Conservation (phyloP, 2,797 vertebrate genomes). For the Enteromius trimaculatus region DNA sequence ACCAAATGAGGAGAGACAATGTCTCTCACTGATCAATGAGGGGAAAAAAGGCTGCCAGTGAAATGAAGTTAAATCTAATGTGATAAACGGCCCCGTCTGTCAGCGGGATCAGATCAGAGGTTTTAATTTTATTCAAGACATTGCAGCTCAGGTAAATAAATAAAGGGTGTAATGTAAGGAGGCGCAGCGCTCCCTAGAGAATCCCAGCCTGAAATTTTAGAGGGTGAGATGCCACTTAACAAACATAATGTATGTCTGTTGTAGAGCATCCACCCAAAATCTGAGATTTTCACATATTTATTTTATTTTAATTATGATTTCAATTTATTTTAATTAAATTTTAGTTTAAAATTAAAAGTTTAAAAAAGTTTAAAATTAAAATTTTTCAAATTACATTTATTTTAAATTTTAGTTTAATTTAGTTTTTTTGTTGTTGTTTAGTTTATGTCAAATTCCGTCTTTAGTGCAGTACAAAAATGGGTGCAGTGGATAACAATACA, state of each 20-base stretch:
- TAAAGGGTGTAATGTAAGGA: slow-evolving; percentile 62
- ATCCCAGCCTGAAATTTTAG: slow-evolving; percentile 22
- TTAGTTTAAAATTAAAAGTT: too few relatives aligned
- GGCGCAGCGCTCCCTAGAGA: slow-evolving; percentile 54
- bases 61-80: slow-evolving; percentile 72
- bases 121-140: slow-evolving; percentile 69
- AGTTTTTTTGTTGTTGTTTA: neutral
- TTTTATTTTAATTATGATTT: neutral
- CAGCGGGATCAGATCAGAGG: slow-evolving; percentile 63
- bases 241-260: neutral
- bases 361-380: too few relatives aligned
- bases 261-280: neutral
- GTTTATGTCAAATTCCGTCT: neutral
- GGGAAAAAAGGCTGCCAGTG: slow-evolving; percentile 59
- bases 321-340: neutral
- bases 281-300: neutral
- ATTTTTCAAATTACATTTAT: too few relatives aligned
- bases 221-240: neutral
- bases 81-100: slow-evolving; percentile 70
- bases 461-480: neutral
- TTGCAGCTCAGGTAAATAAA: slow-evolving; percentile 65
- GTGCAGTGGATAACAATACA: neutral
- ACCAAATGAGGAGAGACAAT: slow-evolving; percentile 65
- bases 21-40: slow-evolving; percentile 66
- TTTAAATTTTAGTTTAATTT: neutral